phyloP scores from a whole-genome alignment of 2,113 vertebrate genomes.

The Cyanistes caeruleus region DNA sequence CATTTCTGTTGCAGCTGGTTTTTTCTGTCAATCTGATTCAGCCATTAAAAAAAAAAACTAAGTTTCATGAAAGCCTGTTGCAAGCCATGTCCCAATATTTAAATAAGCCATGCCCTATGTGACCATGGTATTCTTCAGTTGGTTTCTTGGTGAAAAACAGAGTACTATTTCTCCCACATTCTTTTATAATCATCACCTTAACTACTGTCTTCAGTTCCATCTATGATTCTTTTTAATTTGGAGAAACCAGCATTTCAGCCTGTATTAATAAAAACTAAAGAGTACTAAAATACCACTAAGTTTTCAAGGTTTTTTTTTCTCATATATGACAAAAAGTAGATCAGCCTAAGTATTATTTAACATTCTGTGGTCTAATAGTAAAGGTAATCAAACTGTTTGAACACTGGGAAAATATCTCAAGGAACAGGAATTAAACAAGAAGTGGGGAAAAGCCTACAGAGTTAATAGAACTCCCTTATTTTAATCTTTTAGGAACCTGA shows the following conservation, averaged over 20 bases:
- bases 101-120: neutral
- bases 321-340: neutral
- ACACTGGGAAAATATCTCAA: neutral
- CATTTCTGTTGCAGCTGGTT: neutral
- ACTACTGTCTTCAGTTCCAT: neutral
- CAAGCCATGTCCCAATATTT: neutral
- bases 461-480: neutral
- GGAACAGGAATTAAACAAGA: neutral
- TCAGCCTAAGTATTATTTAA: neutral
- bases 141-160: neutral
- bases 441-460: neutral
- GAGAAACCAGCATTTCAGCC: neutral
- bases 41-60: neutral
- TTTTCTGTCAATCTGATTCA: neutral
- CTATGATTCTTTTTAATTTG: neutral
- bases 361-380: neutral
- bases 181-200: neutral
- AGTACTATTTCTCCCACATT: neutral
- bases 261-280: neutral
- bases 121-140: neutral
- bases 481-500: neutral
- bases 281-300: neutral
- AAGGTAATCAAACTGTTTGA: neutral
- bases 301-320: neutral
- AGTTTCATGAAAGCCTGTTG: neutral